Conservation (phyloP, 2,797 vertebrate genomes). For the Pteronotus mesoamericanus region DNA sequence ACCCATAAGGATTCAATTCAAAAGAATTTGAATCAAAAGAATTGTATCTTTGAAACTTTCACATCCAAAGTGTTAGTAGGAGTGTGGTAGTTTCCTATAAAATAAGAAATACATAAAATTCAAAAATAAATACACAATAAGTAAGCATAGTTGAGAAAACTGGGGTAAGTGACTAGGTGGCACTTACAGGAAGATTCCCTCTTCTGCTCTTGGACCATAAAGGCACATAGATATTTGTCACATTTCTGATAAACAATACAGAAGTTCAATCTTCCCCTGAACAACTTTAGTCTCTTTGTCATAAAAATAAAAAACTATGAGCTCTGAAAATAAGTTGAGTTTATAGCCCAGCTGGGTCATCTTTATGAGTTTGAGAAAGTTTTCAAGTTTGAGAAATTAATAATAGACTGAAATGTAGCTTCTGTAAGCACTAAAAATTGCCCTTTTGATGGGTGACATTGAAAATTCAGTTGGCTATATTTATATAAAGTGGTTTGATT, state of each 20-base stretch:
- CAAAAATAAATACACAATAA: neutral
- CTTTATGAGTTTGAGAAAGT: neutral
- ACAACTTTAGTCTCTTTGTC: neutral
- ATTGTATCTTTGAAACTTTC: neutral
- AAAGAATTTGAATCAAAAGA: neutral
- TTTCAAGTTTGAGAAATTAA: slow-evolving; percentile 1
- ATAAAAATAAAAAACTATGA: neutral
- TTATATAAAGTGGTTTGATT: neutral
- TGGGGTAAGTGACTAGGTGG: neutral
- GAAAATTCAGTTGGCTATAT: neutral
- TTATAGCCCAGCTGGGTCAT: neutral
- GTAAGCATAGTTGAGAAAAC: neutral
- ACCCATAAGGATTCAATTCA: neutral
- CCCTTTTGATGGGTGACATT: neutral
- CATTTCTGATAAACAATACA: neutral
- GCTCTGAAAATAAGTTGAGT: neutral
- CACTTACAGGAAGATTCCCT: neutral
- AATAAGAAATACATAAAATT: slow-evolving; percentile 11
- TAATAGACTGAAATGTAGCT: neutral
- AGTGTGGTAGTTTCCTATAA: neutral
- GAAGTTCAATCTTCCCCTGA: neutral
- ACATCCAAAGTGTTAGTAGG: neutral
- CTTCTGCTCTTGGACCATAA: neutral
- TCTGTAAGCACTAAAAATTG: neutral
- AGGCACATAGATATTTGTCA: neutral